Evolutionary conservation across 2,113 vertebrate species (phyloP).

Genomic region (Raja brachyura): DNA sequence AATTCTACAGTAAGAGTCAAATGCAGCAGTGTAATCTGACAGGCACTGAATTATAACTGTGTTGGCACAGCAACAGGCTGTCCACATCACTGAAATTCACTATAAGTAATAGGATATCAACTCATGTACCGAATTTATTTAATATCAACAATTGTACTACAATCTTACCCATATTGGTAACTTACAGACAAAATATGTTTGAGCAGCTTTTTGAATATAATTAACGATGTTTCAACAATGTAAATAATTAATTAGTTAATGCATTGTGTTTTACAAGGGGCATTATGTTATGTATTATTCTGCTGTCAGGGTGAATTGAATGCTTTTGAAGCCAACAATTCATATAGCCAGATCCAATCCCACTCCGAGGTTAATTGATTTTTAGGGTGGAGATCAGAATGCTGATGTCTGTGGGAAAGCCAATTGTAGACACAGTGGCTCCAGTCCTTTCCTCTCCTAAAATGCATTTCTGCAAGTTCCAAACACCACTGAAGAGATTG

Average conservation of each 20-base stretch:
- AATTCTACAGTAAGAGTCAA: neutral
- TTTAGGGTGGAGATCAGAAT: neutral
- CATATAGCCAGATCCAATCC: neutral
- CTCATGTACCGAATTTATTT: neutral
- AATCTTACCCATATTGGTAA: neutral
- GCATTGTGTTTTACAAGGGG: neutral
- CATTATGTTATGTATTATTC: neutral
- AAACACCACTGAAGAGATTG: neutral
- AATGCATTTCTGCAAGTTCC: neutral
- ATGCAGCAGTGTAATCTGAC: neutral
- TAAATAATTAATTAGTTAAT: neutral
- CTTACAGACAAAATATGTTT: neutral
- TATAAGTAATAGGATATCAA: neutral
- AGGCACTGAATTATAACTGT: neutral
- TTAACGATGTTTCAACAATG: neutral
- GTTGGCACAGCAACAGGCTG: neutral
- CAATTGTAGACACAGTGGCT: neutral
- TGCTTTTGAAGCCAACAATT: neutral
- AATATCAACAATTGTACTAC: neutral
- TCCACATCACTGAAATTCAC: neutral
- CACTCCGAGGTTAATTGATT: neutral
- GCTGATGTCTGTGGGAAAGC: neutral
- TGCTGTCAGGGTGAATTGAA: neutral
- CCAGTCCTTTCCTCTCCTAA: neutral
- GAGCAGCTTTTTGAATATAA: neutral